Percentiles rank a stretch among this genome's conserved stretches.
These are phyloP conservation scores for Dicranocentrus wangi DNA, from an alignment of 2,888 invertebrate genomes.

Conservation along the genomic window DNA sequence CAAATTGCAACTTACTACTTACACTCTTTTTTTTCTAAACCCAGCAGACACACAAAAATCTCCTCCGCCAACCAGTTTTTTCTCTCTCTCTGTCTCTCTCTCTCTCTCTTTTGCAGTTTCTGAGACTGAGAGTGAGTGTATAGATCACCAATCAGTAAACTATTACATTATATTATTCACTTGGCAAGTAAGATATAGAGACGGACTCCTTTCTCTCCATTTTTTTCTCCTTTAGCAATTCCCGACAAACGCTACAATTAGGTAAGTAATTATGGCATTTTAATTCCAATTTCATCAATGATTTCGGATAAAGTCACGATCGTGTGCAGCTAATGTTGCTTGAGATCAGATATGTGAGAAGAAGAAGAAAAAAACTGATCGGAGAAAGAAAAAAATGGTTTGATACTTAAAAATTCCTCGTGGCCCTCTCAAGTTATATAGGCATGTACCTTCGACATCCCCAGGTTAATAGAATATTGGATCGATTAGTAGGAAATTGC, in stretches of 20 bases:
- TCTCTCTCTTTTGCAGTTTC: neutral
- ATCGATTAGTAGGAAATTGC: slow-evolving; percentile 54
- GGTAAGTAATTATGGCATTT: slow-evolving; percentile 59
- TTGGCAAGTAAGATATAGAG: neutral
- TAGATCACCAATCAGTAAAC: neutral
- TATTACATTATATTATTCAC: slow-evolving; percentile 11
- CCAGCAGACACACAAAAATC: neutral
- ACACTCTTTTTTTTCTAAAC: slow-evolving; percentile 42
- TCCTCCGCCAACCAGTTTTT: slow-evolving; percentile 44
- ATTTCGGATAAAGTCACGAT: slow-evolving; percentile 54
- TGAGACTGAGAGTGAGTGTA: neutral
- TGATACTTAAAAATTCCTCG: neutral
- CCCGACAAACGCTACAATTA: slow-evolving; percentile 63
- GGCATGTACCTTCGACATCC: slow-evolving; percentile 31
- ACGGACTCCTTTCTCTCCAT: slow-evolving; percentile 13
- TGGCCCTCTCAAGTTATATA: slow-evolving; percentile 17
- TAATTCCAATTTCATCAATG: slow-evolving; percentile 61
- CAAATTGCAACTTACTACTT: slow-evolving; percentile 56
- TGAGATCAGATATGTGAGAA: slow-evolving; percentile 17
- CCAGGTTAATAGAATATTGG: slow-evolving; percentile 58
- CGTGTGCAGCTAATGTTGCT: slow-evolving; percentile 9
- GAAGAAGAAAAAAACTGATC: slow-evolving; percentile 14
- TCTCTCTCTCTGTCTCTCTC: slow-evolving; percentile 20
- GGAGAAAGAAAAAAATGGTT: neutral
- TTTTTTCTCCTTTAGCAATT: slow-evolving; percentile 45